Evolutionary conservation across 30 jellyfish, hydroid and myxozoan genomes (phyloP), one percentile per base, ranked within the genome.

Genomic region (Cassiopea xamachana): DNA sequence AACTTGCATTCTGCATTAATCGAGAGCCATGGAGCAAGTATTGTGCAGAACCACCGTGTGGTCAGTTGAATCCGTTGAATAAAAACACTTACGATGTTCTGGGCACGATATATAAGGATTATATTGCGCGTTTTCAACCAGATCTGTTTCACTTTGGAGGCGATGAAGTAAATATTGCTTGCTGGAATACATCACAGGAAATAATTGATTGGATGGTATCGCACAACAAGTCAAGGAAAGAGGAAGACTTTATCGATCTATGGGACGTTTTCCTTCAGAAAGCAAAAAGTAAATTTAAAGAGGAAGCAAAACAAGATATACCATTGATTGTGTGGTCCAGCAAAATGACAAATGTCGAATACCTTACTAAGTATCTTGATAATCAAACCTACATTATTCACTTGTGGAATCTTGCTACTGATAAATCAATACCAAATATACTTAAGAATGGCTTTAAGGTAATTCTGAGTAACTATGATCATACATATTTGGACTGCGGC

Each of bases 11-110:
- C 49, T 91, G 97, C 60, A 91, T 88, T 19, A 88, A 88, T 48
- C 86, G 74, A 45, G 39, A 70, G 58, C 95, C 95, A 17, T 88
- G 95, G 95, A 77, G 70, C 43, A 19, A 70, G 9, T 88, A 79
- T 69, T 88, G 95, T 71, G 90, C 80, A 51, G 95, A 88, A 82
- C 95, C 95, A 10, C 95, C 95, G 8, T 88, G 95, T 55, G 95
- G 95, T 58, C 95, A 88, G 73, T 73, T 88, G 81, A 88, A 88
- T 68, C 95, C 95, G 17, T 48, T 88, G 81, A 88, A 88, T 81
- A 51, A 88, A 48, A 69, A 79, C 46, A 60, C 86, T 12, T 88
- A 88, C 58, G 82, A 88, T 50, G 74, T 88, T 14, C 83, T 88
- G 10, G 67, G 82, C 5, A 69, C 60, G 47, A 88, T 88, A 50